Conservation (phyloP, 2,888 invertebrate genomes). For the Temnothorax rugatulus region DNA sequence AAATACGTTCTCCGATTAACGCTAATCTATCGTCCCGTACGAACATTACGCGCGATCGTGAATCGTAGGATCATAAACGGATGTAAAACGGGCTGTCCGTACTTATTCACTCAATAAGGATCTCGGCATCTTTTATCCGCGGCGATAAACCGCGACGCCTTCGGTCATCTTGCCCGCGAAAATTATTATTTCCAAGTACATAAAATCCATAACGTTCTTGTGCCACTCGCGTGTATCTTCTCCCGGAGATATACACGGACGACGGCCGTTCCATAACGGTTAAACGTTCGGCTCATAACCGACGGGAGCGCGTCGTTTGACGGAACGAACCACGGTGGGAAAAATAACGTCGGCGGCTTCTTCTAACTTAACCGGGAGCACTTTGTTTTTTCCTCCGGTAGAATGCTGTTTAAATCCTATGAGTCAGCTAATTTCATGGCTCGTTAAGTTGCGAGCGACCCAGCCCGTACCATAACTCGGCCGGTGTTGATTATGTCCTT, state of each 20-base stretch:
- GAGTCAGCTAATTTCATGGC: conserved; percentile 74
- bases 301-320: neutral
- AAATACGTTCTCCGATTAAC: conserved; percentile 3
- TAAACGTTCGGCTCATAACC: conserved; percentile 35
- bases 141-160: neutral
- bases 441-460: conserved; percentile 70
- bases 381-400: conserved; percentile 62
- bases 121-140: neutral
- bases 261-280: conserved; percentile 49
- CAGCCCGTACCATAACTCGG: conserved; percentile 68
- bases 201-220: conserved; percentile 17
- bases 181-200: neutral
- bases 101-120: conserved; percentile 3
- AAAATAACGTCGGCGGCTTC: conserved; percentile 55
- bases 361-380: conserved; percentile 57
- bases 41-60: neutral
- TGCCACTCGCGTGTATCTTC: conserved; percentile 5
- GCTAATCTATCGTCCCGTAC: neutral
- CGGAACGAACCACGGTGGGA: conserved; percentile 34
- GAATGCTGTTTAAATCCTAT: conserved; percentile 65
- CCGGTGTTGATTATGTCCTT: conserved; percentile 63
- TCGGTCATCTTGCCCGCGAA: neutral
- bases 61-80: neutral
- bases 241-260: neutral
- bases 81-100: neutral